Evolutionary conservation across 2,888 invertebrate species (phyloP).

Genomic region (Palloptera scutellata): DNA sequence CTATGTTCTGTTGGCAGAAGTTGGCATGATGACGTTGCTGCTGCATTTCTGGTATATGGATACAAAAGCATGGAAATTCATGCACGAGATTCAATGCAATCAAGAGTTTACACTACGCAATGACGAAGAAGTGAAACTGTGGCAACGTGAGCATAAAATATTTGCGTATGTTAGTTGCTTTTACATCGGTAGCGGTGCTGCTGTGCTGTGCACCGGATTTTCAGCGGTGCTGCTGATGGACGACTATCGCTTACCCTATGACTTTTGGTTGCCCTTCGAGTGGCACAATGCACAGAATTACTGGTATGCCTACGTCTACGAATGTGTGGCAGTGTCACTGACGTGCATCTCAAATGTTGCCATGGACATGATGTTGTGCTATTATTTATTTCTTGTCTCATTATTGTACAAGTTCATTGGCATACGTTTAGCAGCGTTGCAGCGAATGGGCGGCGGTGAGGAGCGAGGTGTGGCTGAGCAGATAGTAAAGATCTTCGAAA

Average conservation of each 20-base stretch:
- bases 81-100: constrained; percentile 37
- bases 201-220: constrained; percentile 34
- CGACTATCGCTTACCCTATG: constrained; percentile 49
- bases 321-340: constrained; percentile 47
- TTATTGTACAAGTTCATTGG: constrained; percentile 48
- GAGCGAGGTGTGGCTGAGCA: constrained; percentile 15
- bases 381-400: constrained; percentile 51
- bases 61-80: constrained; percentile 32
- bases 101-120: constrained; percentile 28
- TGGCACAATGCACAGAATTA: constrained; percentile 41
- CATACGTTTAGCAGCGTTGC: constrained; percentile 42
- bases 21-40: constrained; percentile 43
- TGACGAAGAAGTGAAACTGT: constrained; percentile 36
- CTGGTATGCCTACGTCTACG: constrained; percentile 48
- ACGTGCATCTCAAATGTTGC: constrained; percentile 46
- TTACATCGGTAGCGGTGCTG: constrained; percentile 37
- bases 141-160: constrained; percentile 34
- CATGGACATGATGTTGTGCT: constrained; percentile 52
- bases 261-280: constrained; percentile 56
- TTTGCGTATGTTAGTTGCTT: constrained; percentile 42
- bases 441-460: background rate
- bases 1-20: constrained; percentile 47
- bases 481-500: constrained; percentile 17
- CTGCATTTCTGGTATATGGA: constrained; percentile 45
- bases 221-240: constrained; percentile 28